Evolutionary conservation across 1,140 invertebrate species (phyloP).

Genomic region (Diploscapter pachys): DNA sequence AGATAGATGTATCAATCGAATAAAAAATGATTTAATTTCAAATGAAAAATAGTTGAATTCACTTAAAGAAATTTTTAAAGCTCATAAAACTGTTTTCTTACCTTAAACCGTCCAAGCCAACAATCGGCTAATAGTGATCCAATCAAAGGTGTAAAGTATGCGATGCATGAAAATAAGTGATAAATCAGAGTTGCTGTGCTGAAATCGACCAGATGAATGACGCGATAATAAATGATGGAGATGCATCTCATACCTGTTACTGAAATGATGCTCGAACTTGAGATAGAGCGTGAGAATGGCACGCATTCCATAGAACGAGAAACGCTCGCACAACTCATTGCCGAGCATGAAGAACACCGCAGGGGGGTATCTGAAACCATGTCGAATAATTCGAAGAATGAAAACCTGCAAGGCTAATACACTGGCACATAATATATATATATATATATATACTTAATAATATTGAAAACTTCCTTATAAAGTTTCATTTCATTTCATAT

Average conservation of each 20-base stretch:
- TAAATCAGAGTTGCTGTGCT: constrained; percentile 73
- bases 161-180: constrained; percentile 77
- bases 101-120: constrained; percentile 75
- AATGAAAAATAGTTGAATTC: too few relatives aligned
- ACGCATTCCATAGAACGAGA: constrained; percentile 90
- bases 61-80: too few relatives aligned
- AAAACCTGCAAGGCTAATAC: too few relatives aligned
- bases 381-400: too few relatives aligned
- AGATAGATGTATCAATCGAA: not conserved
- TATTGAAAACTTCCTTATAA: too few relatives aligned
- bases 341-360: constrained; percentile 87
- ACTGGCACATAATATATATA: too few relatives aligned
- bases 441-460: too few relatives aligned
- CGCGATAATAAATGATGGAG: too few relatives aligned
- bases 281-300: constrained; percentile 55
- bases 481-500: too few relatives aligned
- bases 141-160: constrained; percentile 81
- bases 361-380: constrained; percentile 66
- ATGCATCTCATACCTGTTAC: too few relatives aligned
- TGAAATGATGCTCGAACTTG: constrained; percentile 38
- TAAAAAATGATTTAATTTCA: too few relatives aligned
- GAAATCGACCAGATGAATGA: constrained; percentile 19
- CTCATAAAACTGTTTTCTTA: constrained; percentile 19
- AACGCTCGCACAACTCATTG: constrained; percentile 94
- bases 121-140: constrained; percentile 85